Evolutionary conservation across 2,113 vertebrate species (phyloP), one percentile per base, ranked within the genome.

Genomic region (Brevimyrus niger): DNA sequence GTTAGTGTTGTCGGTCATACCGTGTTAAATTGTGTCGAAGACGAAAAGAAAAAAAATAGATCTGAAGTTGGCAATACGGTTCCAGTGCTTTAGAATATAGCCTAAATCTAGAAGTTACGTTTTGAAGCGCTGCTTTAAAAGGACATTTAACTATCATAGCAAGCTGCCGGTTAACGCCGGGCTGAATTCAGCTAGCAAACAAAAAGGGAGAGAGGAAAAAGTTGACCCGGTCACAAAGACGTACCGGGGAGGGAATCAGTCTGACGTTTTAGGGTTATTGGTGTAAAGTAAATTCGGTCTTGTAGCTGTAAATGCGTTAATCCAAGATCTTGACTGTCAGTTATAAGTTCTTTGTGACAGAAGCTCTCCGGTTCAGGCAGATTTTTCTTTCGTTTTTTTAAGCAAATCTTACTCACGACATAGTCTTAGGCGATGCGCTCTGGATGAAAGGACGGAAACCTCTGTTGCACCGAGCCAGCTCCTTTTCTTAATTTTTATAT

Each of bases 141-240:
- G 7, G 65, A 76, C 15, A 87, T 61, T 23, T 55, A 69, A 80
- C 61, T 65, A 42, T 23, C n/a, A 86, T 50, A 61, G 44, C 84
- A 21, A 84, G 89, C 42, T 38, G 69, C 89, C 86, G 50, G 46
- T 55, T 89, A 87, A 86, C 84, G 89, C 50, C 86, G 65, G 47
- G 53, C 53, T 85, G 86, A 73, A 46, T 73, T 61, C 58, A 9
- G 87, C 35, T 87, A 87, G 35, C 53, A 87, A 65, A 87, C 87
- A 87, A 84, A 84, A 88, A 50, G 58, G 69, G 87, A 90, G 84
- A 47, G n/a, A 80, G 35, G 35, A 38, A 85, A 87, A 90, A 90
- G 84, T 90, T 90, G 76, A 90, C 61, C 89, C 85, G 89, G 27
- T 90, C 89, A 90, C 89, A 90, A 90, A 90, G 89, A 90, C 85